A percentile compares a stretch with the other conserved stretches of the same genome.
Evolutionary conservation across 2,113 vertebrate genomes (phyloP).

Genomic region (Colinus virginianus): DNA sequence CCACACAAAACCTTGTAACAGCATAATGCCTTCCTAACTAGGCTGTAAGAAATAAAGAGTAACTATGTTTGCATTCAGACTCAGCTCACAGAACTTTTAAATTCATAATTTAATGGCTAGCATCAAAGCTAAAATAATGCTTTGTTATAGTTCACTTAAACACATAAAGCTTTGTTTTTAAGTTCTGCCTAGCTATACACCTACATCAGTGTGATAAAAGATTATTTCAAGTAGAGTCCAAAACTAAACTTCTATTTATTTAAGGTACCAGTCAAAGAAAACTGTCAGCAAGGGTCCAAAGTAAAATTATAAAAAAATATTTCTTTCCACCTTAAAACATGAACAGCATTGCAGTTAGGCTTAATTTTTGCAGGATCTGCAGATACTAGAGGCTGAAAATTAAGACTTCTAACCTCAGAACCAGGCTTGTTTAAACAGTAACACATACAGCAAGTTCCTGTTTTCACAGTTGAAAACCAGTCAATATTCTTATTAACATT

Average conservation of each 20-base stretch:
- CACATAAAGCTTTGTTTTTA: background rate
- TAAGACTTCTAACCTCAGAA: background rate
- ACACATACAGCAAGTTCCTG: background rate
- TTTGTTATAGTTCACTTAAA: background rate
- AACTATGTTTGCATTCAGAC: background rate
- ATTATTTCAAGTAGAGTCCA: background rate
- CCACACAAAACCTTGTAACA: background rate
- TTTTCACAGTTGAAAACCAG: background rate
- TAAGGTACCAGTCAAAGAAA: background rate
- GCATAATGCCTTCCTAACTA: background rate
- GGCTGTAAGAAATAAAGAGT: background rate
- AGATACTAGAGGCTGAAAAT: background rate
- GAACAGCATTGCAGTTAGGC: rapidly evolving
- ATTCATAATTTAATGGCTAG: background rate
- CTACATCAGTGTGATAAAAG: background rate
- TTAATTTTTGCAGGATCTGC: background rate
- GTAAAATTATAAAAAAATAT: background rate
- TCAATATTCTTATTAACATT: background rate
- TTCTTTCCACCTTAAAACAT: background rate
- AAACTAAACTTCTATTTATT: background rate
- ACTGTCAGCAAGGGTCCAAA: background rate
- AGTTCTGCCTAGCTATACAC: background rate
- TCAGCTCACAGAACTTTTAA: background rate
- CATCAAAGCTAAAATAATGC: background rate
- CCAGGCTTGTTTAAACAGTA: background rate